These are phyloP conservation scores for Yasuhikotakia modesta DNA, from an alignment of 2,797 vertebrate genomes.

Conservation along the genomic window DNA sequence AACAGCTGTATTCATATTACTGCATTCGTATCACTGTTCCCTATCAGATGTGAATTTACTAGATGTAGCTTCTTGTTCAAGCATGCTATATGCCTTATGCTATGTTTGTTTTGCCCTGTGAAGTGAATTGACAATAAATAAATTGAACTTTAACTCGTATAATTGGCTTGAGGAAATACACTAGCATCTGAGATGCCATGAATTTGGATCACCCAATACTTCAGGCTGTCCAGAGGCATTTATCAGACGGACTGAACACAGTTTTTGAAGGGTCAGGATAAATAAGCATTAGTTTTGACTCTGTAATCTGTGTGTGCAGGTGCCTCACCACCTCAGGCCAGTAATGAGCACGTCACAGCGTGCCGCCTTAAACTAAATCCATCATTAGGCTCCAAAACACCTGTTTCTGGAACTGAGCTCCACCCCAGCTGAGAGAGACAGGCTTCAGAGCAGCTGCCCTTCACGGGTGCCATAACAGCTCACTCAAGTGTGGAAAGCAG, in stretches of 20 bases:
- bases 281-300: slow-evolving; percentile 30
- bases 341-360: slow-evolving; percentile 40
- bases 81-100: no score
- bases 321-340: slow-evolving; percentile 31
- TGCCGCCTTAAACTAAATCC: slow-evolving; percentile 44
- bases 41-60: no score
- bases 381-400: slow-evolving; percentile 58
- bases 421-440: slow-evolving; percentile 46
- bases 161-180: background rate
- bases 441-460: slow-evolving; percentile 45
- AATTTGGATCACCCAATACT: background rate
- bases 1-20: background rate
- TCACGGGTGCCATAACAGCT: slow-evolving; percentile 15
- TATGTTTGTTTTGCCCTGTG: no score
- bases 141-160: background rate
- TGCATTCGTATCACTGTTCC: no score
- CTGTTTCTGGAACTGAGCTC: slow-evolving; percentile 50
- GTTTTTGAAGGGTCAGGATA: slow-evolving; percentile 6
- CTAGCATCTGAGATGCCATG: background rate
- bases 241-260: background rate
- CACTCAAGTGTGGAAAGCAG: slow-evolving; percentile 14
- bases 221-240: background rate
- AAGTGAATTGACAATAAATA: no score
- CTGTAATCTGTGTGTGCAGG: slow-evolving; percentile 52
- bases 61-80: no score